A percentile compares a stretch with the other conserved stretches of the same genome.
Conservation (phyloP, 2,888 invertebrate genomes). For the Craniophora ligustri region DNA sequence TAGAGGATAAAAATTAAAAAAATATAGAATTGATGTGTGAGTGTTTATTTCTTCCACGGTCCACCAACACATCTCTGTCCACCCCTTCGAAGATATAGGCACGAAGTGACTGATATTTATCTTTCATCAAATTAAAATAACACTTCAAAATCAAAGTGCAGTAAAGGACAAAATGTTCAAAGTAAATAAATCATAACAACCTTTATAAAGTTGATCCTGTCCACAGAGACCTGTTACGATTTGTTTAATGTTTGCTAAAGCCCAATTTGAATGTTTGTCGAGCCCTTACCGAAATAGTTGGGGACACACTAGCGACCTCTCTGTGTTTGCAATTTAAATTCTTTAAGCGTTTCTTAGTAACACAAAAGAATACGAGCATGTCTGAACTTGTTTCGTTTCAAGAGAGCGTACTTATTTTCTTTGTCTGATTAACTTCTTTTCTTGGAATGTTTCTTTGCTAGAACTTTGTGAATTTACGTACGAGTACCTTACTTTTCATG, state of each 20-base stretch:
- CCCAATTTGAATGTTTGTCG: conserved; percentile 80
- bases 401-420: background rate
- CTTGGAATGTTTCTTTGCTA: background rate
- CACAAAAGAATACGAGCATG: conserved; percentile 14
- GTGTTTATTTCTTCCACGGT: no score
- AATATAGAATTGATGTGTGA: no score
- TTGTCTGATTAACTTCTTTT: background rate
- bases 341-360: conserved; percentile 41
- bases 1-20: no score
- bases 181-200: conserved; percentile 67
- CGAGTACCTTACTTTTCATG: background rate
- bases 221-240: conserved; percentile 78
- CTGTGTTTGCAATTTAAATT: conserved; percentile 46
- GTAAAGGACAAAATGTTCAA: conserved; percentile 63
- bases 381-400: conserved; percentile 11
- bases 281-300: conserved; percentile 56
- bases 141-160: conserved; percentile 52
- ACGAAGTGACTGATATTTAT: no score
- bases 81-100: no score
- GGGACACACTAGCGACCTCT: conserved; percentile 44
- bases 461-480: background rate
- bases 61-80: no score
- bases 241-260: conserved; percentile 76
- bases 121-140: conserved; percentile 10
- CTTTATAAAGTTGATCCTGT: conserved; percentile 67